A percentile compares a stretch with the other conserved stretches of the same genome.
These are phyloP conservation scores for Psylliodes chrysocephalus DNA, from an alignment of 2,888 invertebrate species.

Conservation along the genomic window DNA sequence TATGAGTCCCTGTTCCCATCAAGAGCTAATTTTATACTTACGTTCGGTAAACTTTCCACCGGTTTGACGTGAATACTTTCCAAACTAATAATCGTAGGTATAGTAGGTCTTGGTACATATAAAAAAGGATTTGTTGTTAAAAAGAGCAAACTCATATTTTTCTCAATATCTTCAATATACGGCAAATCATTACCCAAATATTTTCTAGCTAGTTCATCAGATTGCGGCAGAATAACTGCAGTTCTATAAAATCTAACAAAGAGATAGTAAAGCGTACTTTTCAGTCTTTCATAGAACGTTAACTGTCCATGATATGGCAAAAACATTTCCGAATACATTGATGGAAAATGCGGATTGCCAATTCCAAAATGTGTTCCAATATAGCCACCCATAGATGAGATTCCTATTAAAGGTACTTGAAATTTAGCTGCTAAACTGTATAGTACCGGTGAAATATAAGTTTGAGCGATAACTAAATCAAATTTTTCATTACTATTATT, in stretches of 20 bases:
- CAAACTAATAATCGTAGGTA: slow-evolving; percentile 56
- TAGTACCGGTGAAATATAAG: slow-evolving; percentile 49
- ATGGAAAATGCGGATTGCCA: slow-evolving; percentile 52
- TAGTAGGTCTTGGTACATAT: slow-evolving; percentile 53
- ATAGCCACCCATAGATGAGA: slow-evolving; percentile 53
- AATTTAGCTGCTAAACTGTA: slow-evolving; percentile 49
- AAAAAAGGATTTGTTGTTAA: slow-evolving; percentile 57
- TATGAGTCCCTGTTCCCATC: too few relatives aligned
- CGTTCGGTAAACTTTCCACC: slow-evolving; percentile 52
- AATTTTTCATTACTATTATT: slow-evolving; percentile 46
- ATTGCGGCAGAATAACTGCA: slow-evolving; percentile 49
- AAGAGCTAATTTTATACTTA: too few relatives aligned
- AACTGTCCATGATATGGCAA: slow-evolving; percentile 53
- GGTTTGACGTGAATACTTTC: slow-evolving; percentile 54
- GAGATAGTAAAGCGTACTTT: slow-evolving; percentile 51
- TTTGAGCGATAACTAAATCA: slow-evolving; percentile 53
- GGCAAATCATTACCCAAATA: slow-evolving; percentile 59
- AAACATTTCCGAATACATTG: slow-evolving; percentile 54
- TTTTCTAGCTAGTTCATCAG: slow-evolving; percentile 52
- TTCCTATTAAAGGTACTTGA: slow-evolving; percentile 48
- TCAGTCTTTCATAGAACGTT: slow-evolving; percentile 60
- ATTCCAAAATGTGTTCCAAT: slow-evolving; percentile 49
- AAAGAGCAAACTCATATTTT: slow-evolving; percentile 56
- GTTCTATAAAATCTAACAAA: slow-evolving; percentile 48
- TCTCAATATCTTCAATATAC: slow-evolving; percentile 55